Conservation (phyloP, 2,888 invertebrate species). For the Catocala nupta region DNA sequence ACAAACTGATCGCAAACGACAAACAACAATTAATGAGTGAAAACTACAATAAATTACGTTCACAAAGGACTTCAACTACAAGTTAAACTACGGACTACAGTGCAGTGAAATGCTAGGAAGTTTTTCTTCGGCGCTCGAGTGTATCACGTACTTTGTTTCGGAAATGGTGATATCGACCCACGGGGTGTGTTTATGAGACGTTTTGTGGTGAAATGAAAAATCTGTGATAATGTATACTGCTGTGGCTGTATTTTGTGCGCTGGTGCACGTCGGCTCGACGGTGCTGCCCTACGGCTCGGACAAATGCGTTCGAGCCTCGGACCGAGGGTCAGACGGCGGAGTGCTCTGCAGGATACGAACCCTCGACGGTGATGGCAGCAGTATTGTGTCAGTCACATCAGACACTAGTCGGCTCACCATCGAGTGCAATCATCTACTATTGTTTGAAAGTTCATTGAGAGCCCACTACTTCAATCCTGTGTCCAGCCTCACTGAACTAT, state of each 20-base stretch:
- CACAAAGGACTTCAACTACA: constrained; percentile 58
- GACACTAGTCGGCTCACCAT: constrained; percentile 92
- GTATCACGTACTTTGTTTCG: constrained; percentile 85
- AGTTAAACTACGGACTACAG: constrained; percentile 69
- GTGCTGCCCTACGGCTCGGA: constrained; percentile 85
- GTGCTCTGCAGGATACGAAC: constrained; percentile 91
- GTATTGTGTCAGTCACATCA: constrained; percentile 87
- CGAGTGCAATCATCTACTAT: constrained; percentile 92
- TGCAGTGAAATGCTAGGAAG: constrained; percentile 84
- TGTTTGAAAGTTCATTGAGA: constrained; percentile 92
- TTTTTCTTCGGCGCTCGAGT: constrained; percentile 80
- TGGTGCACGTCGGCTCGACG: constrained; percentile 86
- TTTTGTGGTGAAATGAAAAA: constrained; percentile 84
- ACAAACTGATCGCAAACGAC: constrained; percentile 71
- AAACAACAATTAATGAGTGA: constrained; percentile 67
- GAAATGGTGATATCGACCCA: constrained; percentile 88
- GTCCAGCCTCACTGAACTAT: constrained; percentile 91
- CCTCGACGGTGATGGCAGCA: constrained; percentile 90
- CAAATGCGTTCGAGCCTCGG: constrained; percentile 80
- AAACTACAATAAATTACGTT: constrained; percentile 55
- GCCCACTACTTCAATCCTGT: constrained; percentile 91
- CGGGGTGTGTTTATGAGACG: constrained; percentile 86
- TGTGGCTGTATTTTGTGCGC: constrained; percentile 82
- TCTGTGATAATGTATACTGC: constrained; percentile 85
- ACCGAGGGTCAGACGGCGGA: constrained; percentile 81